Evolutionary conservation across 2,797 vertebrate species (phyloP), one percentile per base, ranked within the genome.

Genomic region (Xiphorhynchus erythropygius): DNA sequence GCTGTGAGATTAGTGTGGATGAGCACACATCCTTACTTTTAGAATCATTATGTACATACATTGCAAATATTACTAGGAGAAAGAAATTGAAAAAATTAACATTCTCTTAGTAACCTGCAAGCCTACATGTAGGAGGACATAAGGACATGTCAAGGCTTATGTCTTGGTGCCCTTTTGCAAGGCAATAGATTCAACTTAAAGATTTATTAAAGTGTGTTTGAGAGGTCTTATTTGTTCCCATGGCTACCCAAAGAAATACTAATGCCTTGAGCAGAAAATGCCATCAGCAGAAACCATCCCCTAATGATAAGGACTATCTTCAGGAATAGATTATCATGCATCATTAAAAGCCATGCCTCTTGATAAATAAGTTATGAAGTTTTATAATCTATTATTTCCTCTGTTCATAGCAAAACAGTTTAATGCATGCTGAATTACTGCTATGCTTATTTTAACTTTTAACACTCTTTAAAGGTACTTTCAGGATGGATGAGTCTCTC

Each of bases 171-270:
- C 84, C 87, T 95, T 83, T 79, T 87, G 63, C 42, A 91, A 93
- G 67, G 69, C 67, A 93, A 70, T 73, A 96, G 71, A 93, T 78
- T 65, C 71, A 96, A 92, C 18, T 85, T 82, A 77, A 15, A 74
- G 69, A 89, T 86, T 89, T 93, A 82, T 77, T 91, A 77, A 78
- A 90, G 37, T 76, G 23, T 64, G 42, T 85, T 91, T 94, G 85
- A 96, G 96, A 95, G 50, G 46, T 89, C 80, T 89, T 92, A 57
- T 62, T 91, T 90, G 88, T 94, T 97, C 94, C 93, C 71, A 92
- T 87, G 78, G 69, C 67, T 96, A 95, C 94, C 53, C 78, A 87
- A 95, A 94, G 65, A 96, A 95, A 94, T 50, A 84, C 32, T 73
- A 82, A 90, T 64, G 75, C 65, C 89, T 95, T 81, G 37, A 94